phyloP scores from a whole-genome alignment of 1,140 invertebrate genomes.

The Halyomorpha halys region DNA sequence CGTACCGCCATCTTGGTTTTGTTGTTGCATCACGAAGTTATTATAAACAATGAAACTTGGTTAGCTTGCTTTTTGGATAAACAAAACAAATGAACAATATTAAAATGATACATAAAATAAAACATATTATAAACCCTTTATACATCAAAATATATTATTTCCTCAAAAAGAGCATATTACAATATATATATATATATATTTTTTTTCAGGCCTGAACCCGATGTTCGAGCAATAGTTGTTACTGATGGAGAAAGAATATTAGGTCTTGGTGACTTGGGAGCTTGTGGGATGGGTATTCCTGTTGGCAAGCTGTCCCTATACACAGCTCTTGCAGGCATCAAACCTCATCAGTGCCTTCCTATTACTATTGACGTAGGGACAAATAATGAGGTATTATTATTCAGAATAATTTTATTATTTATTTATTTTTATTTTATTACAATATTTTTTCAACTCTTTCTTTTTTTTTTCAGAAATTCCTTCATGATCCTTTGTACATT shows the following conservation, averaged over 20 bases:
- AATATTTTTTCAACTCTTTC: neutral
- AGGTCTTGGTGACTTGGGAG: constrained; percentile 86
- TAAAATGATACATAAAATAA: too few species aligned
- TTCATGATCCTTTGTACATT: constrained; percentile 92
- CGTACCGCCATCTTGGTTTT: too few species aligned
- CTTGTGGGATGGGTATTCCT: constrained; percentile 92
- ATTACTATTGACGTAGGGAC: constrained; percentile 90
- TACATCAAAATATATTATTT: too few species aligned
- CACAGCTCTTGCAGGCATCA: constrained; percentile 85
- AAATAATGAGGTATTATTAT: constrained; percentile 57
- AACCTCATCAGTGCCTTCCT: constrained; percentile 84
- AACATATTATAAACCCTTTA: too few species aligned
- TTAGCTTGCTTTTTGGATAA: too few species aligned
- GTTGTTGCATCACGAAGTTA: too few species aligned
- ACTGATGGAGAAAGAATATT: constrained; percentile 92
- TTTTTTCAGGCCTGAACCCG: constrained; percentile 69
- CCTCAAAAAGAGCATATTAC: too few species aligned
- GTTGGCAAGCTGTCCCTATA: constrained; percentile 89
- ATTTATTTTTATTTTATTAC: neutral
- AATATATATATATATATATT: too few species aligned
- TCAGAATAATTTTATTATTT: constrained; percentile 8
- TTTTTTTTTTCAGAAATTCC: constrained; percentile 48
- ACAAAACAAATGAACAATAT: too few species aligned
- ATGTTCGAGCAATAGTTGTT: constrained; percentile 86
- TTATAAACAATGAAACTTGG: too few species aligned